Percentiles rank a stretch among this genome's conserved stretches.
These are phyloP conservation scores for Dasypogon diadema DNA, from an alignment of 2,888 invertebrate species.

Conservation along the genomic window DNA sequence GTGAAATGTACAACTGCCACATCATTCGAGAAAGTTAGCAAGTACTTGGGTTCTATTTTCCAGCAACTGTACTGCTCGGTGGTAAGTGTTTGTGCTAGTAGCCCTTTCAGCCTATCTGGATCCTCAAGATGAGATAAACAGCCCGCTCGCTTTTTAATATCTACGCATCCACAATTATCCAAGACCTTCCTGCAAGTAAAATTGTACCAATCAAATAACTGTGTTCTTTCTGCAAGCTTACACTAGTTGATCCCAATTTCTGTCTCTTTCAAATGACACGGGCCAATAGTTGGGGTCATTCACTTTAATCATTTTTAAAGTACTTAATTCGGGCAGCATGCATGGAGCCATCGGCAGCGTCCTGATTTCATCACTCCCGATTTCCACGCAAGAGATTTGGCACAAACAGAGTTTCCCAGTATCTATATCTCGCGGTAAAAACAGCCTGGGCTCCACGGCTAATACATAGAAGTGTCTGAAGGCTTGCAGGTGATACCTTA, in stretches of 20 bases:
- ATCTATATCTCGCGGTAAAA: slow-evolving; percentile 88
- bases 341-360: slow-evolving; percentile 81
- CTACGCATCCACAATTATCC: slow-evolving; percentile 77
- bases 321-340: slow-evolving; percentile 84
- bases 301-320: slow-evolving; percentile 80
- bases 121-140: slow-evolving; percentile 89
- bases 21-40: slow-evolving; percentile 82
- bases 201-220: no score
- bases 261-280: slow-evolving; percentile 81
- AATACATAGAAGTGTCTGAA: slow-evolving; percentile 95
- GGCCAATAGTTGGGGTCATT: slow-evolving; percentile 93
- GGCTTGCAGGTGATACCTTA: slow-evolving; percentile 95
- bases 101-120: slow-evolving; percentile 82
- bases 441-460: slow-evolving; percentile 89
- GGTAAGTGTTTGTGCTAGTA: slow-evolving; percentile 84
- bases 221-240: slow-evolving; percentile 69
- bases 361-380: slow-evolving; percentile 70
- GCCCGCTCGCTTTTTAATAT: slow-evolving; percentile 90
- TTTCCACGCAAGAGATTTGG: slow-evolving; percentile 73
- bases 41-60: slow-evolving; percentile 72
- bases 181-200: slow-evolving; percentile 73
- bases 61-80: slow-evolving; percentile 72
- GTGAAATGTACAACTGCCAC: slow-evolving; percentile 78
- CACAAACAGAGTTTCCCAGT: slow-evolving; percentile 86
- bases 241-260: slow-evolving; percentile 87